A percentile compares a stretch with the other conserved stretches of the same genome.
These are phyloP conservation scores for Amblyjoppa fuscipennis DNA, from an alignment of 2,888 invertebrate genomes.

Conservation along the genomic window DNA sequence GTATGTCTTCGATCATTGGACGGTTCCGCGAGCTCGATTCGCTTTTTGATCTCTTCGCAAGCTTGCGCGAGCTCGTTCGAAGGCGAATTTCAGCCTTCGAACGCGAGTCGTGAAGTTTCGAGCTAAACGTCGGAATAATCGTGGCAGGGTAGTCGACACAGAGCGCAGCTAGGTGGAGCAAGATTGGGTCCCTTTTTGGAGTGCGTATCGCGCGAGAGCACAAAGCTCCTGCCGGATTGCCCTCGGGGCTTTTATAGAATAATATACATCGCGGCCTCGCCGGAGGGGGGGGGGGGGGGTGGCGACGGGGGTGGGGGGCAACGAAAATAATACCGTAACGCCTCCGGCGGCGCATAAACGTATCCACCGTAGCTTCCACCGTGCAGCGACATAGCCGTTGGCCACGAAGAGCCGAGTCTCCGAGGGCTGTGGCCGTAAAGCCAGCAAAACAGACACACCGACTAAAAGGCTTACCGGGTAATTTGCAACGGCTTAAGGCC, in stretches of 20 bases:
- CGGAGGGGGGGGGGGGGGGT: neutral
- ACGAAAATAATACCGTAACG: constrained; percentile 60
- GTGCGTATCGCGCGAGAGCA: constrained; percentile 18
- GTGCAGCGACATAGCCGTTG: constrained; percentile 33
- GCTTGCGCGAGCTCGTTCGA: neutral
- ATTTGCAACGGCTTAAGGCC: constrained; percentile 83
- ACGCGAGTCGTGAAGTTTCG: neutral
- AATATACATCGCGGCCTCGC: constrained; percentile 22
- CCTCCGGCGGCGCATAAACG: constrained; percentile 37
- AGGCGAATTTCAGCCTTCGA: neutral
- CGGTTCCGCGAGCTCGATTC: constrained; percentile 26
- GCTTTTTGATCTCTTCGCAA: neutral
- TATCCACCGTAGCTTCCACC: constrained; percentile 5
- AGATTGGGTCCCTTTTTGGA: constrained; percentile 59
- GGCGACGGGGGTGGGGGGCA: constrained; percentile 3
- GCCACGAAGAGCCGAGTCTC: neutral
- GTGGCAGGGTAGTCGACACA: neutral
- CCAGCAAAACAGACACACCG: constrained; percentile 80
- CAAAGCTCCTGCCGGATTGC: constrained; percentile 43
- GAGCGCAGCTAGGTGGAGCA: constrained; percentile 24
- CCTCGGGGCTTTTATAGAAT: constrained; percentile 50
- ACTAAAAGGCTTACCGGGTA: constrained; percentile 84
- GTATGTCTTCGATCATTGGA: constrained; percentile 58
- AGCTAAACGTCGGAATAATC: constrained; percentile 9
- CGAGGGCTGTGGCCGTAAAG: constrained; percentile 59